phyloP scores from a whole-genome alignment of 30 jellyfish, hydroid and myxozoan species.

The Rhopilema esculentum region DNA sequence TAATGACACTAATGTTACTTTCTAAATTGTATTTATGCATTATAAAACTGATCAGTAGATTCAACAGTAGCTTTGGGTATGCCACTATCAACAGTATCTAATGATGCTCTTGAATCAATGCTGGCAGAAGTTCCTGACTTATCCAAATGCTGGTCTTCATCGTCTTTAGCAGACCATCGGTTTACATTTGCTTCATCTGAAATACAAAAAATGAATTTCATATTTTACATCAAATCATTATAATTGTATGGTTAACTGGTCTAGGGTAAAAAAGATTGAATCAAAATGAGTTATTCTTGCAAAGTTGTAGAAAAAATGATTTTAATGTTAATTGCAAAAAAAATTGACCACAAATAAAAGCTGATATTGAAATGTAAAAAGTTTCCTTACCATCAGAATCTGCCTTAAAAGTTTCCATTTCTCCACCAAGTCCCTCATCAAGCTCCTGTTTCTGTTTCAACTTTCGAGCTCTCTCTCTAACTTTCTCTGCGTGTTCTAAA shows the following conservation, averaged over 20 bases:
- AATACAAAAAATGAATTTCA: neutral
- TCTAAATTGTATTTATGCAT: conserved; percentile 24
- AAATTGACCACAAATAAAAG: too few species aligned
- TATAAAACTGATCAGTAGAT: conserved; percentile 53
- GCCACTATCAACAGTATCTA: conserved; percentile 72
- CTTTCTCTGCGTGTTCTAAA: conserved; percentile 60
- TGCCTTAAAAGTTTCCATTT: conserved; percentile 61
- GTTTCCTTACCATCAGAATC: conserved; percentile 44
- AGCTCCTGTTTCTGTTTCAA: conserved; percentile 31
- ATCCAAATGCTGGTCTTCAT: neutral
- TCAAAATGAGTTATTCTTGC: too few species aligned
- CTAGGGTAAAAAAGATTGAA: too few species aligned
- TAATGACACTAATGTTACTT: neutral
- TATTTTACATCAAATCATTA: neutral
- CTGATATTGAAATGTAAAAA: neutral
- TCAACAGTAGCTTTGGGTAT: conserved; percentile 41
- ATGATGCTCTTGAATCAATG: conserved; percentile 46
- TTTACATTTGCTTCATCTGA: conserved; percentile 38
- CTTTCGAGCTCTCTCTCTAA: conserved; percentile 54
- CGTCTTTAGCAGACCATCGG: conserved; percentile 41
- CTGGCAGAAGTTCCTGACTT: conserved; percentile 51
- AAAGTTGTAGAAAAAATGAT: too few species aligned
- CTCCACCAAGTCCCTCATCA: conserved; percentile 79
- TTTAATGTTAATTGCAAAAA: too few species aligned
- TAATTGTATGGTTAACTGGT: too few species aligned